A percentile compares a stretch with the other conserved stretches of the same genome.
phyloP scores from a whole-genome alignment of 2,888 invertebrate species.

The Diabrotica balteata region DNA sequence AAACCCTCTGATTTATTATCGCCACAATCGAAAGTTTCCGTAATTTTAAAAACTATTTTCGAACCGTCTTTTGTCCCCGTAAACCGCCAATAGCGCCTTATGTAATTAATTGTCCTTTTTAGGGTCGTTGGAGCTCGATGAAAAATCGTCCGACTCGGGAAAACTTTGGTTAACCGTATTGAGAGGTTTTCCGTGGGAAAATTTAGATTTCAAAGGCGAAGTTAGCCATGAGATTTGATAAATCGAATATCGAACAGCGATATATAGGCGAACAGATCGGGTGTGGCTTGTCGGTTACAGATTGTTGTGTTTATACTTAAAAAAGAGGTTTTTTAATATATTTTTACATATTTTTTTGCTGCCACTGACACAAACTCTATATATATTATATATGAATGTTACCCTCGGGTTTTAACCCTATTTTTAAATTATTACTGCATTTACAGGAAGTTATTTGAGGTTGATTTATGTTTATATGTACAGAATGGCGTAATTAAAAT shows the following conservation, averaged over 20 bases:
- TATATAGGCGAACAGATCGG: too few relatives aligned
- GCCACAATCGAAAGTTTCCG: slow-evolving; percentile 12
- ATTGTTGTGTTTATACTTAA: too few relatives aligned
- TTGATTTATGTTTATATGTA: too few relatives aligned
- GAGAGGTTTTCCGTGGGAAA: slow-evolving; percentile 19
- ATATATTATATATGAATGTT: too few relatives aligned
- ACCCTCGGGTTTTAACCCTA: too few relatives aligned
- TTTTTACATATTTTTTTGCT: too few relatives aligned
- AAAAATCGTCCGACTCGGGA: slow-evolving; percentile 15
- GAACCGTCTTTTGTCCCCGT: slow-evolving; percentile 17
- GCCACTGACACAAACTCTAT: too few relatives aligned
- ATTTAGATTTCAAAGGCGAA: slow-evolving; percentile 11
- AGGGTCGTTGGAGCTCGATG: slow-evolving; percentile 20
- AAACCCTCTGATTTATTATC: slow-evolving; percentile 19
- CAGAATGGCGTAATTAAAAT: too few relatives aligned
- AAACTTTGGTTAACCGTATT: slow-evolving; percentile 28
- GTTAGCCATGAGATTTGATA: slow-evolving; percentile 19
- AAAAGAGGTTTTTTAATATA: too few relatives aligned
- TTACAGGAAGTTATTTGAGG: too few relatives aligned
- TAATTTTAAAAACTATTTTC: slow-evolving; percentile 27
- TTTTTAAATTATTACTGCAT: too few relatives aligned
- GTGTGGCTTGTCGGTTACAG: too few relatives aligned
- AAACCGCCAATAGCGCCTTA: slow-evolving; percentile 18
- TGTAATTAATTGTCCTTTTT: slow-evolving; percentile 29
- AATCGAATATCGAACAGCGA: slow-evolving; percentile 9